Evolutionary conservation across 2,113 vertebrate genomes (phyloP).

Genomic region (Australoheros scitulus): DNA sequence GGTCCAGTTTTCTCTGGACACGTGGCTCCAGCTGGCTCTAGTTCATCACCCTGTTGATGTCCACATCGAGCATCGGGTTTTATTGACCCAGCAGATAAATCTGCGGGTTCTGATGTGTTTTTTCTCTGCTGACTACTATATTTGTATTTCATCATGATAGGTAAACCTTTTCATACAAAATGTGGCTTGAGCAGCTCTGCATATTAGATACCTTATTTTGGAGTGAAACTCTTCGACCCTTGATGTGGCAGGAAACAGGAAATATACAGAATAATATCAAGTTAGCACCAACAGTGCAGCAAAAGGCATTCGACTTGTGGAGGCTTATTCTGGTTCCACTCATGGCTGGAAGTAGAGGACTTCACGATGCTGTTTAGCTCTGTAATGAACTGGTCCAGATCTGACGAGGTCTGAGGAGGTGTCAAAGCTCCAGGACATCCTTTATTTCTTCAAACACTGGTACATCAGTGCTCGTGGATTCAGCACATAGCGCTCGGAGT

Average conservation of each 20-base stretch:
- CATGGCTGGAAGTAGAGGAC: slow-evolving; percentile 45
- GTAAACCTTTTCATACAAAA: not conserved
- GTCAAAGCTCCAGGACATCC: not conserved
- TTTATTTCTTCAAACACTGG: slow-evolving; percentile 84
- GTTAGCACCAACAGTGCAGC: slow-evolving; percentile 63
- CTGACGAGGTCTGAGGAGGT: slow-evolving; percentile 17
- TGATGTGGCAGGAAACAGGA: slow-evolving; percentile 26
- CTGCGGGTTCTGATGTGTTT: slow-evolving; percentile 21
- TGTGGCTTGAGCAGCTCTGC: slow-evolving; percentile 36
- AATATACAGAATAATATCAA: slow-evolving; percentile 6
- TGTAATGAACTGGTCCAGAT: slow-evolving; percentile 18
- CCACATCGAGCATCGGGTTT: not conserved
- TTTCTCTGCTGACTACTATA: slow-evolving; percentile 5
- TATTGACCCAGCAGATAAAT: not conserved
- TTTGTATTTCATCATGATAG: not conserved
- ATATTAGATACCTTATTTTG: slow-evolving; percentile 40
- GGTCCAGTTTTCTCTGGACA: not conserved
- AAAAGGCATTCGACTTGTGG: slow-evolving; percentile 55
- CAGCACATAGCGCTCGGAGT: slow-evolving; percentile 81
- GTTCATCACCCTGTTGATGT: not conserved
- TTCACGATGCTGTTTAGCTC: slow-evolving; percentile 38
- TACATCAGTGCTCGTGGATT: slow-evolving; percentile 83
- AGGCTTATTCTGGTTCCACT: slow-evolving; percentile 35
- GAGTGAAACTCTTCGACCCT: slow-evolving; percentile 31
- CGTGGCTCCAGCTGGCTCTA: not conserved